Evolutionary conservation across 2,113 vertebrate genomes (phyloP).

Genomic region (Rana temporaria): DNA sequence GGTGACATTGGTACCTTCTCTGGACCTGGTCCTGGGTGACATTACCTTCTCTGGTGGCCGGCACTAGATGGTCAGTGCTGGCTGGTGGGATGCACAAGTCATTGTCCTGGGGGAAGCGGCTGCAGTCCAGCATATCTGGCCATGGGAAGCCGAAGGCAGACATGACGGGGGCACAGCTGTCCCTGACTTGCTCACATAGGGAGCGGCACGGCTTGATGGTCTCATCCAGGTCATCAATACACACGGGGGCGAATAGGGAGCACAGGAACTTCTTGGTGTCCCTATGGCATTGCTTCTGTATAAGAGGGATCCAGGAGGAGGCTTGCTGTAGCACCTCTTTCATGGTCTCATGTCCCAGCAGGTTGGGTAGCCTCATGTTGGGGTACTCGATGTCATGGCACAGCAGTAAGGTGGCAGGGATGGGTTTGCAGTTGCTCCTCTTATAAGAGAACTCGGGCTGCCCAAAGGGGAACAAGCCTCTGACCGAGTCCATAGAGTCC

Average conservation of each 20-base stretch:
- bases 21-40: not conserved
- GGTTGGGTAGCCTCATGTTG: conserved; percentile 95
- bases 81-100: conserved; percentile 96
- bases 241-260: conserved; percentile 95
- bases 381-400: conserved; percentile 95
- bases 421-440: conserved; percentile 91
- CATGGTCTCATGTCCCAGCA: conserved; percentile 95
- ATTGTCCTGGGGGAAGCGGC: conserved; percentile 90
- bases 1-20: too few species aligned
- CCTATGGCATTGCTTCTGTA: conserved; percentile 94
- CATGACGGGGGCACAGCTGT: conserved; percentile 95
- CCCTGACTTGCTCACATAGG: conserved; percentile 89
- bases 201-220: conserved; percentile 95
- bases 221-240: conserved; percentile 92
- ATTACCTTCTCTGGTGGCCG: conserved; percentile 86
- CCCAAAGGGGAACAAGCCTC: conserved; percentile 86
- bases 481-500: conserved; percentile 73
- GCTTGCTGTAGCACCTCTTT: conserved; percentile 96
- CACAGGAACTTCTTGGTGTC: conserved; percentile 98
- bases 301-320: conserved; percentile 94
- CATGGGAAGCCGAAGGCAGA: conserved; percentile 96
- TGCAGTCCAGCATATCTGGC: conserved; percentile 95
- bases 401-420: conserved; percentile 86
- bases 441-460: conserved; percentile 88
- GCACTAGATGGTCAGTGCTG: conserved; percentile 77